Evolutionary conservation across 2,888 invertebrate species (phyloP).

Genomic region (Diabrotica balteata): DNA sequence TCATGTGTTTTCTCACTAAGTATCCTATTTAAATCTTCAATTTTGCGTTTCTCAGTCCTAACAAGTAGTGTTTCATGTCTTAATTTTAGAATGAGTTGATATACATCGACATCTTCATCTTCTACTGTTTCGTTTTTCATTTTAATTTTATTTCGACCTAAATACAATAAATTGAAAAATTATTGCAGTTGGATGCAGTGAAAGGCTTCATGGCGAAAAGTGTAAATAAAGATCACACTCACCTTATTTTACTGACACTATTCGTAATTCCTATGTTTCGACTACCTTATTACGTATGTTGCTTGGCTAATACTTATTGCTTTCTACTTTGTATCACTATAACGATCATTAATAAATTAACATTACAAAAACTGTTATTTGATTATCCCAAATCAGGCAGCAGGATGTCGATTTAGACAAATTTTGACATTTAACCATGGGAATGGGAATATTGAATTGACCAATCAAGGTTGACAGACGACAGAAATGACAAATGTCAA

Average conservation of each 20-base stretch:
- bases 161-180: conserved; percentile 3
- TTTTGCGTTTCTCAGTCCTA: conserved; percentile 81
- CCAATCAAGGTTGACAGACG: too few relatives aligned
- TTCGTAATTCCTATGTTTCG: conserved; percentile 5
- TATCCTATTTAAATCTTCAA: conserved; percentile 78
- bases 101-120: conserved; percentile 49
- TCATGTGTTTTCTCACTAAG: conserved; percentile 65
- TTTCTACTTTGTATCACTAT: conserved; percentile 12
- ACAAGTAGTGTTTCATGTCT: conserved; percentile 88
- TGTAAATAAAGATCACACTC: conserved; percentile 18
- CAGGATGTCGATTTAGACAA: conserved; percentile 26
- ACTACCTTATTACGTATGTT: conserved; percentile 17
- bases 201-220: conserved; percentile 10
- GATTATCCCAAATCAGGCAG: conserved; percentile 11
- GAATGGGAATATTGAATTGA: not conserved
- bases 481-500: too few relatives aligned
- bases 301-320: conserved; percentile 9
- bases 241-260: conserved; percentile 3
- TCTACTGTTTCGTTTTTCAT: conserved; percentile 50
- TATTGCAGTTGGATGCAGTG: conserved; percentile 11
- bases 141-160: conserved; percentile 20
- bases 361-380: conserved; percentile 24
- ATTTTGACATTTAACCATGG: conserved; percentile 22
- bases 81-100: conserved; percentile 72
- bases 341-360: conserved; percentile 6